A percentile compares a stretch with the other conserved stretches of the same genome.
These are phyloP conservation scores for Megaceryle alcyon DNA, from an alignment of 2,797 vertebrate species.

Conservation along the genomic window DNA sequence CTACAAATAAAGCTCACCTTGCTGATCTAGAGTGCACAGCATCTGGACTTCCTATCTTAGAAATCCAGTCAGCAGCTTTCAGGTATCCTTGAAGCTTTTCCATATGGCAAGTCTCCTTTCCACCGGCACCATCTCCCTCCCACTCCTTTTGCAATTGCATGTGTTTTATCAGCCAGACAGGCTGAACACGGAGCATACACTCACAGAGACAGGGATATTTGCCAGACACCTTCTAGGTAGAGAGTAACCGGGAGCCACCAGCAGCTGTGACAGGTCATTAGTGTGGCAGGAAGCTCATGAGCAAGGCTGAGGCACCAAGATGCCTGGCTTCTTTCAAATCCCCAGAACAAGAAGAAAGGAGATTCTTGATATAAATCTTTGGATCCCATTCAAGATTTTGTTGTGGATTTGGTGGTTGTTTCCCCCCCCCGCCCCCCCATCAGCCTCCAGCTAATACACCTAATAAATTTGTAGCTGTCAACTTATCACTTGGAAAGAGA, in stretches of 20 bases:
- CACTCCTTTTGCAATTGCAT: neutral
- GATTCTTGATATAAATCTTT: neutral
- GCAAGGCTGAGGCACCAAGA: neutral
- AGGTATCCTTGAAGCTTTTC: neutral
- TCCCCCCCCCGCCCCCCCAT: neutral
- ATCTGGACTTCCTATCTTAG: neutral
- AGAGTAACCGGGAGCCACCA: neutral
- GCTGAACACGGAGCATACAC: neutral
- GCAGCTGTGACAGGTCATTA: neutral
- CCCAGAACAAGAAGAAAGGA: neutral
- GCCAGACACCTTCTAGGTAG: neutral
- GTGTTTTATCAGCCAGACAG: neutral
- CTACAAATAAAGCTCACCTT: neutral
- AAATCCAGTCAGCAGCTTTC: neutral
- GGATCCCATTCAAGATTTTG: neutral
- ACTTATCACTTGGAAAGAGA: neutral
- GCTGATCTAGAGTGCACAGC: neutral
- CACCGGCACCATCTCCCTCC: neutral
- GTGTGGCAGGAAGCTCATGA: neutral
- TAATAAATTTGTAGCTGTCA: neutral
- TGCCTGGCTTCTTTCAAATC: neutral
- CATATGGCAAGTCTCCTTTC: neutral
- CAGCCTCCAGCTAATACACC: neutral
- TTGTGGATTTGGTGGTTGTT: neutral
- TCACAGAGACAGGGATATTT: neutral